These are phyloP conservation scores for Tetragnatha montana DNA, from an alignment of 2,888 invertebrate genomes.

Conservation along the genomic window DNA sequence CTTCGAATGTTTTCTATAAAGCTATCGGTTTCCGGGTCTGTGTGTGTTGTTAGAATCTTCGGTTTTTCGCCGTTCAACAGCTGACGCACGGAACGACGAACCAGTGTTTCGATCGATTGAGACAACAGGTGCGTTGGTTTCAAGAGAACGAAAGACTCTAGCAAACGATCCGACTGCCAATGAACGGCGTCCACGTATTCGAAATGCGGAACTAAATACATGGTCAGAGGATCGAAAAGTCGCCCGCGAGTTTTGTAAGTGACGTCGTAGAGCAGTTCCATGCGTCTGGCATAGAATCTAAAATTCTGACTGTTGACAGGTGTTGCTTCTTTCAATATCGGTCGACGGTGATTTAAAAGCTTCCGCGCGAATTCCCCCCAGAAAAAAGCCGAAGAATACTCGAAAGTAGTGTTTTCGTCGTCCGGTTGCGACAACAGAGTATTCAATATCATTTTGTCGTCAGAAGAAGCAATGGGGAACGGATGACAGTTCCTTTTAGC, in stretches of 20 bases:
- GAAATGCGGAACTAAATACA: constrained; percentile 1
- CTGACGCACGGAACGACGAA: not conserved
- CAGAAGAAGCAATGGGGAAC: no score
- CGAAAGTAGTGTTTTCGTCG: no score
- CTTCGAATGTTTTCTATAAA: no score
- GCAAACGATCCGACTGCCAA: constrained; percentile 1
- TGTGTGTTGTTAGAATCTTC: not conserved
- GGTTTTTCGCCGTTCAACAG: not conserved
- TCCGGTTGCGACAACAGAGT: no score
- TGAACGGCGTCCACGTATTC: constrained; percentile 31
- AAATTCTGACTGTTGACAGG: no score
- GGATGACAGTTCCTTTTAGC: not conserved
- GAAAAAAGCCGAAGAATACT: not conserved
- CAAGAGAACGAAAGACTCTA: not conserved
- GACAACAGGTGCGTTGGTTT: constrained; percentile 8
- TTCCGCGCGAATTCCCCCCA: no score
- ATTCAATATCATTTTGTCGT: no score
- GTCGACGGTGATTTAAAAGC: no score
- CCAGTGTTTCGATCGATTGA: not conserved
- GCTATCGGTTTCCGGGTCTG: no score
- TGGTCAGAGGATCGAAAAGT: not conserved
- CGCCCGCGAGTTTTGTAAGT: constrained; percentile 10
- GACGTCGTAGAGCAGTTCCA: constrained; percentile 12
- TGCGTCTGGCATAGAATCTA: not conserved
- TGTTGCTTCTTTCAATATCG: no score